Conservation (phyloP, 2,113 vertebrate genomes). For the Lepisosteus oculatus region DNA sequence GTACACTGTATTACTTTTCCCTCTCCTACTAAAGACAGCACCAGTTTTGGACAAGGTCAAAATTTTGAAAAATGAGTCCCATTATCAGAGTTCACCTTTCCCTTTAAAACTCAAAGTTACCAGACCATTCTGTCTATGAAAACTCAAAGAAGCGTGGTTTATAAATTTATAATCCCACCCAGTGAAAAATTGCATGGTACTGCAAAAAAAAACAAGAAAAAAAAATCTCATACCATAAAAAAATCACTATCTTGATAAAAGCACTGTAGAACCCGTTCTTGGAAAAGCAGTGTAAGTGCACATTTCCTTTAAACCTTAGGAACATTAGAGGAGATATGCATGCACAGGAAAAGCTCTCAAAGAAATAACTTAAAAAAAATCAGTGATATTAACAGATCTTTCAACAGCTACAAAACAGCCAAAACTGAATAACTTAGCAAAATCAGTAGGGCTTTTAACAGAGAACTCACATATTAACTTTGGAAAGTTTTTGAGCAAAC, state of each 20-base stretch:
- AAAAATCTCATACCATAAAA: no score
- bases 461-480: neutral
- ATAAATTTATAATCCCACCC: slow-evolving; percentile 28
- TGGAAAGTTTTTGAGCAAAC: neutral
- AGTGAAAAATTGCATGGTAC: slow-evolving; percentile 21
- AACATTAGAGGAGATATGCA: no score
- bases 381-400: slow-evolving; percentile 20
- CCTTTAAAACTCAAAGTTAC: slow-evolving; percentile 28
- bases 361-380: no score
- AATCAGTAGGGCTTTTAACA: neutral
- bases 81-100: slow-evolving; percentile 36
- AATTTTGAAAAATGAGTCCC: slow-evolving; percentile 43
- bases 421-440: slow-evolving; percentile 14
- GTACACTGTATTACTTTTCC: neutral
- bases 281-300: no score
- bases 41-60: slow-evolving; percentile 36
- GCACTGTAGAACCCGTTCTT: no score
- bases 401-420: slow-evolving; percentile 5
- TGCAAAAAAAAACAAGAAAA: no score
- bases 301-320: no score
- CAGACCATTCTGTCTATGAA: slow-evolving; percentile 18
- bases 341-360: no score
- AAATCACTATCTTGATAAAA: no score
- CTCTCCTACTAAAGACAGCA: slow-evolving; percentile 26
- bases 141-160: slow-evolving; percentile 21